phyloP scores from a whole-genome alignment of 2,888 invertebrate species.

The Pelosia muscerda region DNA sequence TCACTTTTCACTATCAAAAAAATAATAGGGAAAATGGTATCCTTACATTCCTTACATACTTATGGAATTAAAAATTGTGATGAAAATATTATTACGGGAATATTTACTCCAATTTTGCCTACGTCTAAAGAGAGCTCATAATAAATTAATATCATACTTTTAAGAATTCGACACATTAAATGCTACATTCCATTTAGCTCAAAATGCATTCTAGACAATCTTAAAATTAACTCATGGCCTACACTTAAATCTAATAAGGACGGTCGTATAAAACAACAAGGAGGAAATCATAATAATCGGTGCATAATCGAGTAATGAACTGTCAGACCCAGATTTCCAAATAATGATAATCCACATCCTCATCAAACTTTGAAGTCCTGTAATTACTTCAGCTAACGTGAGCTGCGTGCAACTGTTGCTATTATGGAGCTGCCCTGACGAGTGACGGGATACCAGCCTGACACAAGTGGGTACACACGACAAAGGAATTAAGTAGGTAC shows the following conservation, averaged over 20 bases:
- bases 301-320: background rate
- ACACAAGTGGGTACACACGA: too few relatives aligned
- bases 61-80: slow-evolving; percentile 33
- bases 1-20: background rate
- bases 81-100: slow-evolving; percentile 30
- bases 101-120: slow-evolving; percentile 23
- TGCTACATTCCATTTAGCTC: slow-evolving; percentile 53
- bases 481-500: too few relatives aligned
- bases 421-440: background rate
- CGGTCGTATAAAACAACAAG: slow-evolving; percentile 69
- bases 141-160: slow-evolving; percentile 45
- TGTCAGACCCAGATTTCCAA: slow-evolving; percentile 2
- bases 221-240: slow-evolving; percentile 43
- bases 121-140: slow-evolving; percentile 46
- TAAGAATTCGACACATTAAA: slow-evolving; percentile 56
- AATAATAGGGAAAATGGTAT: background rate
- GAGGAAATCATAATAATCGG: slow-evolving; percentile 21
- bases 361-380: background rate
- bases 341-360: background rate
- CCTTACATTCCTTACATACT: too few relatives aligned
- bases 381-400: background rate
- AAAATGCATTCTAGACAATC: slow-evolving; percentile 39
- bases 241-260: slow-evolving; percentile 69
- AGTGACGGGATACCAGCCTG: too few relatives aligned
- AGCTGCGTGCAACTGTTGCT: too few relatives aligned